These are phyloP conservation scores for Anser cygnoides DNA, from an alignment of 2,113 vertebrate species.

Conservation along the genomic window DNA sequence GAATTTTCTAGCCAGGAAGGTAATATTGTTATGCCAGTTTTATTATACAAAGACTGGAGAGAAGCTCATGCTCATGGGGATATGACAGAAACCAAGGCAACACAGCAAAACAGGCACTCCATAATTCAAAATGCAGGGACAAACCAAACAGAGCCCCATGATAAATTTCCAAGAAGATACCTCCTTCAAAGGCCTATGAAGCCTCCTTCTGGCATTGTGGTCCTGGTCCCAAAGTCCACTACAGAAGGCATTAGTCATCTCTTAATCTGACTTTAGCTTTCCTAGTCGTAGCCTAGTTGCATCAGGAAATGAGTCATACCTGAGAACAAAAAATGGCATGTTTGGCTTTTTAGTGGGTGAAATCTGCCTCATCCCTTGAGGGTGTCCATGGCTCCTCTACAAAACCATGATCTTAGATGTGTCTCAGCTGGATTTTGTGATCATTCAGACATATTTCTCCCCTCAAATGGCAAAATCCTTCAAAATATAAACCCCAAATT, in stretches of 20 bases:
- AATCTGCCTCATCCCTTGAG: slow-evolving; percentile 30
- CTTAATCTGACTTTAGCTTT: slow-evolving; percentile 15
- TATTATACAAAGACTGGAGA: background rate
- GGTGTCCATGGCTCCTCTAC: background rate
- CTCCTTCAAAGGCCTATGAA: background rate
- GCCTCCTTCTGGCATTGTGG: background rate
- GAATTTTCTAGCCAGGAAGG: background rate
- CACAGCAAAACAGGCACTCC: background rate
- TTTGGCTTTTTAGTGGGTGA: slow-evolving; percentile 11
- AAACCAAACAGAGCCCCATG: background rate
- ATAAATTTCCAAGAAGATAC: slow-evolving; percentile 1
- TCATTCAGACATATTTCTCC: background rate
- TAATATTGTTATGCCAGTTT: background rate
- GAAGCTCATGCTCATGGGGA: background rate
- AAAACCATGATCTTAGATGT: slow-evolving; percentile 40
- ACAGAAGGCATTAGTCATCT: background rate
- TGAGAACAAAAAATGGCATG: slow-evolving; percentile 1
- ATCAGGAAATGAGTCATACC: background rate
- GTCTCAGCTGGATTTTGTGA: slow-evolving; percentile 32
- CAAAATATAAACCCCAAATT: slow-evolving; percentile 15
- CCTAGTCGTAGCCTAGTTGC: background rate
- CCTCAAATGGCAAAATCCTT: slow-evolving; percentile 20
- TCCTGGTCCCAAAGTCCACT: slow-evolving; percentile 1
- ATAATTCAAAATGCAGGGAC: background rate
- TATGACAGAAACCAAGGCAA: background rate